Evolutionary conservation across 2,113 vertebrate species (phyloP), one percentile per base, ranked within the genome.

Genomic region (Otis tarda): DNA sequence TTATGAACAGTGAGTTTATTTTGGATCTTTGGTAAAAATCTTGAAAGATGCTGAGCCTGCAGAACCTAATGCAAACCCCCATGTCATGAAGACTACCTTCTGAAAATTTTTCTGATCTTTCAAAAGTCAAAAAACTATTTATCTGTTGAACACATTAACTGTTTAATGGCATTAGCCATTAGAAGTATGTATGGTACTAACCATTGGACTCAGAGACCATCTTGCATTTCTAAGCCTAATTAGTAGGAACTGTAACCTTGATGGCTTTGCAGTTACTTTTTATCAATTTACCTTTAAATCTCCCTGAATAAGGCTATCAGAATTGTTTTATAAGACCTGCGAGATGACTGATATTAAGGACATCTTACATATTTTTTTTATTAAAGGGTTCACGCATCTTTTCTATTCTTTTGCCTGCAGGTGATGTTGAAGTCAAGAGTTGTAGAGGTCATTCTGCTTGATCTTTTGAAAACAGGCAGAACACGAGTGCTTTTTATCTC

Each of bases 381-480:
- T 63, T 37, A 41, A 27, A 67, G 0, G 0, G 3, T 15, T 83
- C 39, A 27, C 2, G 0, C 17, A 17, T 45, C 6, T 68, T 67
- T 84, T 16, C 37, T 31, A 28, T 24, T 22, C 13, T 15, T 84
- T 61, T 39, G 60, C 16, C n/a, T 28, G 22, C 31, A 9, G 28
- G 20, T 45, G 41, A 33, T 9, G 24, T 35, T 16, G 14, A 57
- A 65, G 33, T 3, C 17, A 27, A 45, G 47, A 78, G 31, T 2
- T 10, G 27, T 9, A 30, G n/a, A 7, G 10, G n/a, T 47, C 56
- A 57, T 10, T 23, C 31, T 11, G 45, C 31, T 15, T 6, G 0
- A 12, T 37, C 12, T 52, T 84, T 41, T 20, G 28, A 63, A 71
- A 63, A n/a, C 0, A 2, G 65, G 47, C 31, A 82, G 52, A 45